Base-by-base conservation (phyloP, 2,797 vertebrate species). In the Poecilia velifera region DNA sequence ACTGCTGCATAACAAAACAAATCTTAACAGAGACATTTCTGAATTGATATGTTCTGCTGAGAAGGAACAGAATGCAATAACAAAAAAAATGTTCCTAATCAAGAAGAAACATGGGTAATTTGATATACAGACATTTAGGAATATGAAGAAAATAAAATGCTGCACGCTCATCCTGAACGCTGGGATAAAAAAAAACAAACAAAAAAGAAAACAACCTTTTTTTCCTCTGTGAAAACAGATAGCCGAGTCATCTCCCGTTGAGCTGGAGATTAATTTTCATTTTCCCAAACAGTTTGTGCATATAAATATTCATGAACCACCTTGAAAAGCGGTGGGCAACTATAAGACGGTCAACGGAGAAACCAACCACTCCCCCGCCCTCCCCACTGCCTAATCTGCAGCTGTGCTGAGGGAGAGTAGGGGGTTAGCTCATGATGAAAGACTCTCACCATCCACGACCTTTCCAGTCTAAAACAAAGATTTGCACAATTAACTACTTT, bases 401-500 rank as follows among this genome's bases (percentile, higher is more conserved):
- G 90, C 89, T 91, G 91, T 85, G 90, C 83, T 75, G 78, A 86
- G 71, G 47, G 80, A 77, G 77, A 78, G 74, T 22, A 64, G 59
- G 82, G 77, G 77, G 77, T 73, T 82, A 72, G 87, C 82, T 87
- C 84, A 89, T 93, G 94, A 94, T 94, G 92, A 93, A 94, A 94
- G 91, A 92, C 91, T 90, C 90, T 91, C 90, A 91, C 92, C 92
- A 92, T 85, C 91, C 90, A 85, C 92, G 94, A 96, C 95, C 95
- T 96, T 96, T 96, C 93, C 91, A 92, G 91, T 90, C 91, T 93
- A 95, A 96, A 96, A 95, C 95, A 96, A 95, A 95, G 94, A 96
- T 95, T 95, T 96, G 94, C 94, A 96, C 95, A 96, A 95, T 96
- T 96, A 96, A 95, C 94, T 94, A 94, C 94, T 95, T 95, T 96